phyloP scores from a whole-genome alignment of 2,888 invertebrate genomes.

The Agrochola circellaris region DNA sequence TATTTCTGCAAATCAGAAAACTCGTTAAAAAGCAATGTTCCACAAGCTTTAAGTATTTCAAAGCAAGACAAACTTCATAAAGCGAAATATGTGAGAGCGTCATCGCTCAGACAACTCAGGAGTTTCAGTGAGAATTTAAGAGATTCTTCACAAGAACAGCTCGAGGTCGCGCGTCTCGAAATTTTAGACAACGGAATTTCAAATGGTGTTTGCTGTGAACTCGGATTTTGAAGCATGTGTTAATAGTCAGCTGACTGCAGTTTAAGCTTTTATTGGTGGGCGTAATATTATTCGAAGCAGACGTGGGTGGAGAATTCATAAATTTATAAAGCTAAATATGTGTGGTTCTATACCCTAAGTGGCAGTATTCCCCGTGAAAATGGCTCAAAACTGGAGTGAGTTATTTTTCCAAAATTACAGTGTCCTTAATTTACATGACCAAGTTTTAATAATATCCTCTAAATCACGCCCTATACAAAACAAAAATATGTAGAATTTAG shows the following conservation, averaged over 20 bases:
- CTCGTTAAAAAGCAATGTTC: constrained; percentile 74
- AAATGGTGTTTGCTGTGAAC: constrained; percentile 13
- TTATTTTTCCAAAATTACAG: background rate
- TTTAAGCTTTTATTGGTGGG: constrained; percentile 7
- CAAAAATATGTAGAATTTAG: background rate
- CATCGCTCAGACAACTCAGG: constrained; percentile 79
- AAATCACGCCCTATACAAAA: background rate
- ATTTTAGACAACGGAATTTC: constrained; percentile 24
- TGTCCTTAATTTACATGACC: background rate
- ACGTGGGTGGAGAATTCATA: background rate
- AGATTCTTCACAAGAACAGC: constrained; percentile 51
- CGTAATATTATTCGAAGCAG: background rate
- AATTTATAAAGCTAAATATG: too few relatives aligned
- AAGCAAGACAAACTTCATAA: constrained; percentile 73
- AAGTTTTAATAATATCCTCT: background rate
- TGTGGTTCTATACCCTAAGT: background rate
- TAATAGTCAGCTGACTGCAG: constrained; percentile 3
- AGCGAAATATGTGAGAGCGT: constrained; percentile 76
- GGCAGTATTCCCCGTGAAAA: background rate
- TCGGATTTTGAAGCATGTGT: constrained; percentile 18
- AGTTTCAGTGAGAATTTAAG: constrained; percentile 68
- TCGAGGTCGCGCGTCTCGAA: constrained; percentile 13
- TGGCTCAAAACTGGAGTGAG: background rate
- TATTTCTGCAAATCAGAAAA: constrained; percentile 67
- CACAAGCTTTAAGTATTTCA: constrained; percentile 70